These are phyloP conservation scores for Agriopis marginaria DNA, from an alignment of 2,888 invertebrate species.

Conservation along the genomic window DNA sequence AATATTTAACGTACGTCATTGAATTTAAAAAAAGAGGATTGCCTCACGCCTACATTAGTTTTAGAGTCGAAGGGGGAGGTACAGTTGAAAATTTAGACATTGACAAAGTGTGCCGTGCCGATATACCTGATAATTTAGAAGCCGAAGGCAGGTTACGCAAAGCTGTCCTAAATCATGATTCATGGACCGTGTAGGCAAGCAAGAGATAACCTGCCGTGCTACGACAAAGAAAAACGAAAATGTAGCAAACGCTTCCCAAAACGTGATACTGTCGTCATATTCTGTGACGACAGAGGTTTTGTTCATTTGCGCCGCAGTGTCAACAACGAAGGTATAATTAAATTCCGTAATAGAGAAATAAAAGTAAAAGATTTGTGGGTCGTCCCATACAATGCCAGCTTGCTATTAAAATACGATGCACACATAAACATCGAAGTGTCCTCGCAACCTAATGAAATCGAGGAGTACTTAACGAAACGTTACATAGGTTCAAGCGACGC, in stretches of 20 bases:
- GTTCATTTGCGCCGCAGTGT: slow-evolving; percentile 9
- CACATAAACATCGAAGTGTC: slow-evolving; percentile 16
- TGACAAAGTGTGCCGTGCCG: neutral
- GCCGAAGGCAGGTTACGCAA: neutral
- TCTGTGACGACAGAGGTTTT: slow-evolving; percentile 4
- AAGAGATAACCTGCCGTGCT: slow-evolving; percentile 16
- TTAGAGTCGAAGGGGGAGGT: too few species aligned
- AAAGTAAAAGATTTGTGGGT: neutral
- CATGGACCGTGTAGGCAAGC: slow-evolving; percentile 11
- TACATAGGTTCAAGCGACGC: slow-evolving; percentile 21
- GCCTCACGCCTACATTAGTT: too few species aligned
- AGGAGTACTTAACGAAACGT: slow-evolving; percentile 14
- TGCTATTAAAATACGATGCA: neutral
- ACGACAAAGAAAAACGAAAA: slow-evolving; percentile 5
- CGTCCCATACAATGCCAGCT: neutral
- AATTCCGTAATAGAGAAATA: neutral
- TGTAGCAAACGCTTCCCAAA: slow-evolving; percentile 23
- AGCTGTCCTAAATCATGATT: slow-evolving; percentile 3
- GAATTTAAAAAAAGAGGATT: slow-evolving; percentile 11
- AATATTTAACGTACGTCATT: slow-evolving; percentile 17
- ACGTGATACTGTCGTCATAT: slow-evolving; percentile 2
- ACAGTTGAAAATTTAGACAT: too few species aligned
- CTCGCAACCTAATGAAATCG: neutral
- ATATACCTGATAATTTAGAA: neutral
- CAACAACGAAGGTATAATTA: slow-evolving; percentile 7